Base-by-base conservation (phyloP, 2,888 invertebrate genomes). In the Mythimna lalbum region DNA sequence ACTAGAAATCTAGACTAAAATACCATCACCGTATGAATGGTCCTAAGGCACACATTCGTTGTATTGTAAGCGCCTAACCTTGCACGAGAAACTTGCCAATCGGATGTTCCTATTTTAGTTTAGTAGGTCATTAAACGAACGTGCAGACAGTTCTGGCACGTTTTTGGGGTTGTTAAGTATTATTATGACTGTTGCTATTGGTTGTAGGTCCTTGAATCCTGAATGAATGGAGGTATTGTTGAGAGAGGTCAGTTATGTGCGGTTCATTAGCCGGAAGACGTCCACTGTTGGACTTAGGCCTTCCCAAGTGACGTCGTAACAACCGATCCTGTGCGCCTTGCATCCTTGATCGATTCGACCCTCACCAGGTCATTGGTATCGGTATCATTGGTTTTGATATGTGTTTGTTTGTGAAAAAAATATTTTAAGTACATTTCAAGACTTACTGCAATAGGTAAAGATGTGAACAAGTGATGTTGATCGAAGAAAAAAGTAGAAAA, bases 121-220 rank as follows among this genome's bases (percentile, higher is more conserved):
- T 90, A 92, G 88, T 92, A 90, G 93, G 91, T 93, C 93, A 91
- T 93, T 93, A 92, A 90, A 92, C 94, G 91, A 82, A 83, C 86
- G 77, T 77, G 77, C 66, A 67, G 62, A 70, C 62, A n/a, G 21
- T 47, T 57, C 63, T 70, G 72, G 66, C 81, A 74, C 69, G 71
- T 63, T 85, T 82, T 80, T 78, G 71, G 69, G 73, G 69, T 69
- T 80, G 70, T 60, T 63, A 59, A 71, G 69, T 80, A 69, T 83
- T 80, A 66, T 74, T 65, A 68, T 59, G 64, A 63, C 47, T 63
- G 60, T 57, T 64, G 39, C 55, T 62, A 56, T 50, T 55, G 57
- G 50, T 67, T n/a, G 31, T 9, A 49, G 31, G 14, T 63, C 65
- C 65, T 63, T 65, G 47, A 49, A 65, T 59, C 65, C 57, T 60